Evolutionary conservation across 2,113 vertebrate genomes (phyloP), one percentile per base, ranked within the genome.

Genomic region (Naja naja): DNA sequence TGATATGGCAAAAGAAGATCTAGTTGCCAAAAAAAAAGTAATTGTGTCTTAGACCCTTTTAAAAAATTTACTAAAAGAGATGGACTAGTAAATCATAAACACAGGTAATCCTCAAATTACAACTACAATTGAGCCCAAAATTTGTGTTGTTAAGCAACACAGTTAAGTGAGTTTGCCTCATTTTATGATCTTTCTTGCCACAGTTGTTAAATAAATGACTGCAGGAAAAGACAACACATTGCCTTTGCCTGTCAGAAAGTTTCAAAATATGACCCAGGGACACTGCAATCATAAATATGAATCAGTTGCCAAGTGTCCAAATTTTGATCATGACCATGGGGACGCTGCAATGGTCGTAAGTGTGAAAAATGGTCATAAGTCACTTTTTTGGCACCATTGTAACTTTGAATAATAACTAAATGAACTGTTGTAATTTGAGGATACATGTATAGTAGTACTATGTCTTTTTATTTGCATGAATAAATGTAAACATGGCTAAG

Each of bases 1-100:
- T 99, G 99, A 95, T 98, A 99, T 0, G 98, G 99, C 60, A 99
- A 97, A 0, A 98, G 99, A 96, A 99, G 99, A 96, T 99, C 99
- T 99, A 95, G 30, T 94, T 92, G 94, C 30, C n/a, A 90, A 89
- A 56, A 85, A 89, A 56, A 85, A 94, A 95, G 92, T 34, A 95
- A 43, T 8, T 12, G 39, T 89, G 94, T 52, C 52, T 95, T 96
- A 94, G 95, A 89, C n/a, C 92, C 89, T 91, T 55, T 45, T 27
- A 56, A 45, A 11, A 56, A 45, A 11, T 0, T 4, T 64, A 89
- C 10, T 81, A 85, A 93, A 93, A 43, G 53, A 89, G n/a, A 11
- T 23, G 86, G 85, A 94, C 56, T 34, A 74, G 54, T 45, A 2
- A 89, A 85, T 90, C 60, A 58, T 3, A 60, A 89, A 88, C 60